Evolutionary conservation across 37 sponge, comb jelly and placozoan genomes (phyloP).

Genomic region (Cliona cf. orientalis): DNA sequence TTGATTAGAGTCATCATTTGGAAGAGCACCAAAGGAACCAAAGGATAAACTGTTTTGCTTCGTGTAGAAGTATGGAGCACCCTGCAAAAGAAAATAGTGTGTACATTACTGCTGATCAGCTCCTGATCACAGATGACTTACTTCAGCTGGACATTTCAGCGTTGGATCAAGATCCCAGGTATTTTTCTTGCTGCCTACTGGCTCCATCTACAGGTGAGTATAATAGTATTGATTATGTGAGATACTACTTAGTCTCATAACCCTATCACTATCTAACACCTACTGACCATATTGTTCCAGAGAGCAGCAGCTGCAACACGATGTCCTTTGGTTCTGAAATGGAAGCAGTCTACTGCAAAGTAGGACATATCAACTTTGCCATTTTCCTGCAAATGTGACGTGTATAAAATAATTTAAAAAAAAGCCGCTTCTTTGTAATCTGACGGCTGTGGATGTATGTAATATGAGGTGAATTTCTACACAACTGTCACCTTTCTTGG

Average conservation of each 20-base stretch:
- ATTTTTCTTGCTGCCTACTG: constrained; percentile 49
- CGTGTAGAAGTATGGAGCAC: constrained; percentile 56
- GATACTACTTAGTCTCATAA: neutral
- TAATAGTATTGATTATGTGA: neutral
- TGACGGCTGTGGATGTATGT: neutral
- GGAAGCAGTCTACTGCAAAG: constrained; percentile 85
- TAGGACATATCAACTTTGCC: constrained; percentile 40
- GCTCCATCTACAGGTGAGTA: constrained; percentile 24
- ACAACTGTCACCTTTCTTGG: constrained; percentile 22
- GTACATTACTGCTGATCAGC: neutral
- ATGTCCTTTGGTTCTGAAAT: constrained; percentile 64
- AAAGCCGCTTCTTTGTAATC: neutral
- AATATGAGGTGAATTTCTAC: neutral
- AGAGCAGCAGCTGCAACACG: constrained; percentile 40
- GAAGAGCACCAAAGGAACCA: neutral
- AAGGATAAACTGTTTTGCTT: constrained; percentile 37
- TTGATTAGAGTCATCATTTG: neutral
- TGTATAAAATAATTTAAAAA: neutral
- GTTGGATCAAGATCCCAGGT: neutral
- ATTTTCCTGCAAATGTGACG: neutral
- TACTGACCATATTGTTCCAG: constrained; percentile 82
- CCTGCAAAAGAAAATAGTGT: neutral
- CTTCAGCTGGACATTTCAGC: neutral
- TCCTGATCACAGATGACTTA: neutral
- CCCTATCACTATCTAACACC: no score